A percentile compares a stretch with the other conserved stretches of the same genome.
These are phyloP conservation scores for Chiloscyllium plagiosum DNA, from an alignment of 2,113 vertebrate genomes.

Conservation along the genomic window DNA sequence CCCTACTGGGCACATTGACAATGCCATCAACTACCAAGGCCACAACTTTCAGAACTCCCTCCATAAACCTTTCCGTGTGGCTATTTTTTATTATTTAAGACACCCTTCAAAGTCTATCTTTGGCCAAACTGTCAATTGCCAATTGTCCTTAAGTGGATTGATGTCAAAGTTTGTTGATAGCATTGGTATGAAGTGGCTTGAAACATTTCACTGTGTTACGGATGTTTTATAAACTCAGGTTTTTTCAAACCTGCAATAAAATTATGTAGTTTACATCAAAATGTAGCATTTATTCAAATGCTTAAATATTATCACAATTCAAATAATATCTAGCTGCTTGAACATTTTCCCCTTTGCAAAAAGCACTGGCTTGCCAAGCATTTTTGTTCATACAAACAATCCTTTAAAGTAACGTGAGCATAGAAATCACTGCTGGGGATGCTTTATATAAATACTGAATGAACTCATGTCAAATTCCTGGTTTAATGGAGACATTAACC, in stretches of 20 bases:
- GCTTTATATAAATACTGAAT: not conserved
- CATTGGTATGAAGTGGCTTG: too few relatives aligned
- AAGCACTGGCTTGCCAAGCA: not conserved
- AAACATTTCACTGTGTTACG: too few relatives aligned
- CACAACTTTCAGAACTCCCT: not conserved
- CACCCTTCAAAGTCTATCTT: not conserved
- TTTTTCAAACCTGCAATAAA: not conserved
- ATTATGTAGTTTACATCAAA: not conserved
- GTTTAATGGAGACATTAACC: slow-evolving; percentile 9
- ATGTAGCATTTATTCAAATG: not conserved
- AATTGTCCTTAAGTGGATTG: not conserved
- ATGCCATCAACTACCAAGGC: not conserved
- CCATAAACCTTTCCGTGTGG: not conserved
- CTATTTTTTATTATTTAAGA: not conserved
- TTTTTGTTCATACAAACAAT: not conserved
- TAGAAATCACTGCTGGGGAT: not conserved
- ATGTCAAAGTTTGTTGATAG: not conserved
- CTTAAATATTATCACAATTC: not conserved
- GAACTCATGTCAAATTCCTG: not conserved
- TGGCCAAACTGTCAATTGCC: not conserved
- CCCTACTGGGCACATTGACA: too few relatives aligned
- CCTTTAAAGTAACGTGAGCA: not conserved
- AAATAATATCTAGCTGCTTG: not conserved
- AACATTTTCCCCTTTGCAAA: not conserved
- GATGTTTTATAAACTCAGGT: not conserved